phyloP scores from a whole-genome alignment of 2,113 vertebrate genomes.

The Sebastes fasciatus region DNA sequence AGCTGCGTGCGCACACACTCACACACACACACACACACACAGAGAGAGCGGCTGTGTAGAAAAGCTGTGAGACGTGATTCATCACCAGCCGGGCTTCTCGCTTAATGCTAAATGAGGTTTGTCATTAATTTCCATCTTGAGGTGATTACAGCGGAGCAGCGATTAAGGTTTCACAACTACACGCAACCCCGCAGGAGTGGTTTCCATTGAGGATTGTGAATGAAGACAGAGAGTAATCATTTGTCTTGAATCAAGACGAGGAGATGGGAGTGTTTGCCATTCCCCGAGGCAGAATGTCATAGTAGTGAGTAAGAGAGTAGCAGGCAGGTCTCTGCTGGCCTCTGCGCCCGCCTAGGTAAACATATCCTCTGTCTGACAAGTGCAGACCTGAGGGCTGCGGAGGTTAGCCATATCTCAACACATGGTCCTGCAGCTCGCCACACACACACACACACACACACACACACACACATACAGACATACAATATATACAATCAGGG shows the following conservation, averaged over 20 bases:
- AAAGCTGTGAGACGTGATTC: slow-evolving; percentile 72
- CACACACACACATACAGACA: not conserved
- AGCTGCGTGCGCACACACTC: slow-evolving; percentile 19
- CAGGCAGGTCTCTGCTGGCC: slow-evolving; percentile 77
- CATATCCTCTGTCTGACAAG: slow-evolving; percentile 79
- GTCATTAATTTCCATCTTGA: slow-evolving; percentile 68
- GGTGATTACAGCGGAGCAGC: slow-evolving; percentile 61
- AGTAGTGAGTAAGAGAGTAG: slow-evolving; percentile 77
- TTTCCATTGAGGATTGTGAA: slow-evolving; percentile 71
- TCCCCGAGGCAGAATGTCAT: slow-evolving; percentile 79
- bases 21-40: slow-evolving; percentile 27
- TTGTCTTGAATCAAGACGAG: slow-evolving; percentile 55
- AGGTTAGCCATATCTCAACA: slow-evolving; percentile 51
- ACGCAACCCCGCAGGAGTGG: slow-evolving; percentile 38
- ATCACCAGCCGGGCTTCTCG: slow-evolving; percentile 53
- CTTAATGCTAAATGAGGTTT: slow-evolving; percentile 58
- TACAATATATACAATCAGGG: slow-evolving; percentile 12
- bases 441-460: slow-evolving; percentile 22
- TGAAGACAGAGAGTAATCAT: slow-evolving; percentile 63
- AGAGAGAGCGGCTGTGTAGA: slow-evolving; percentile 38
- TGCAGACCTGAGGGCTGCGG: slow-evolving; percentile 74
- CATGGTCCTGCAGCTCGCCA: slow-evolving; percentile 33
- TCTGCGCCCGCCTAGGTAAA: slow-evolving; percentile 72
- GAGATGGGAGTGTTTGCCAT: slow-evolving; percentile 71
- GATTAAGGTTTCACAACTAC: slow-evolving; percentile 61